Conservation (phyloP, 2,888 invertebrate genomes). For the Drosophila leonis region DNA sequence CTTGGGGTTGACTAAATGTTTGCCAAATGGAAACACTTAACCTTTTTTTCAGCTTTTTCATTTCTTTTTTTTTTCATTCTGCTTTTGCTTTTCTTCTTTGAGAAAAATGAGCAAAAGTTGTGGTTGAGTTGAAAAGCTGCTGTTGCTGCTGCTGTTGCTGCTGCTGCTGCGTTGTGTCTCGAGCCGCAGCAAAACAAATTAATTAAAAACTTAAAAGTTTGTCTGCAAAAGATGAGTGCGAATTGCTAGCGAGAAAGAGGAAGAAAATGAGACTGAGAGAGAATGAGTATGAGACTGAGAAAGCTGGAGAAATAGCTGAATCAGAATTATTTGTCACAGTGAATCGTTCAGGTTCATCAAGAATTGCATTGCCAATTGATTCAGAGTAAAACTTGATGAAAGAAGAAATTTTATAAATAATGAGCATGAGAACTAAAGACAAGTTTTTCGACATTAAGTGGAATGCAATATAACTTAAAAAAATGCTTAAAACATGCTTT, state of each 20-base stretch:
- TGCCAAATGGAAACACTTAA: slow-evolving; percentile 80
- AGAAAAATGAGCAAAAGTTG: slow-evolving; percentile 59
- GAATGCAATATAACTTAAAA: background rate
- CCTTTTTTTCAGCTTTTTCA: slow-evolving; percentile 63
- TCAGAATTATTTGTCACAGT: slow-evolving; percentile 26
- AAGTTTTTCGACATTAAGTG: background rate
- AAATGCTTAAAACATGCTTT: no score
- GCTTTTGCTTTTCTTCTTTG: slow-evolving; percentile 28
- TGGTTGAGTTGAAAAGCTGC: slow-evolving; percentile 17
- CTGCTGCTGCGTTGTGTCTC: slow-evolving; percentile 26
- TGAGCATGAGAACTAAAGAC: background rate
- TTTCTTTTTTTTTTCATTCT: background rate
- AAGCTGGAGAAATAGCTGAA: slow-evolving; percentile 14
- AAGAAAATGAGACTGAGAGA: background rate
- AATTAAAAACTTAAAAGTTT: slow-evolving; percentile 77
- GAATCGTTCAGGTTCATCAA: slow-evolving; percentile 18
- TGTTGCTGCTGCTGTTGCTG: slow-evolving; percentile 7
- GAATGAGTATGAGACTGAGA: background rate
- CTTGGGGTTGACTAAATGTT: slow-evolving; percentile 67
- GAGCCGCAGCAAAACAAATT: slow-evolving; percentile 73
- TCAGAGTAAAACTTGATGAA: slow-evolving; percentile 2
- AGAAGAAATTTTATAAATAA: slow-evolving; percentile 1
- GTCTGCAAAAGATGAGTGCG: slow-evolving; percentile 29
- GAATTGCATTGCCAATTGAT: slow-evolving; percentile 13
- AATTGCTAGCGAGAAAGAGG: slow-evolving; percentile 1